Conservation (phyloP, 2,888 invertebrate genomes). For the Calliphora vomitoria region DNA sequence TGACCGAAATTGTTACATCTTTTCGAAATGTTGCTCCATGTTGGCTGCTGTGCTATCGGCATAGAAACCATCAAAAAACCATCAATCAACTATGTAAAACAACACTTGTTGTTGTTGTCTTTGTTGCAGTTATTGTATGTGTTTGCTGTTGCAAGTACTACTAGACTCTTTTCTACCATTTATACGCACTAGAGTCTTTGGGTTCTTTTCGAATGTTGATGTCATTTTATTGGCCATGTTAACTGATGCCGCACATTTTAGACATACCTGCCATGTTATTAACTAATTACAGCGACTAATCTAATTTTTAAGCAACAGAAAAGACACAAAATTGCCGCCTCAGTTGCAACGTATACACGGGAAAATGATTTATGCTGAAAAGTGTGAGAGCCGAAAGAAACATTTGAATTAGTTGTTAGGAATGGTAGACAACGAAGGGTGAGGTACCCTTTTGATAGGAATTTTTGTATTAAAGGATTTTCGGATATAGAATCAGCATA, state of each 20-base stretch:
- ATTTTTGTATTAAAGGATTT: too few relatives aligned
- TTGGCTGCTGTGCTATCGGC: conserved; percentile 61
- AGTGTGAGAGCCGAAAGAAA: conserved; percentile 1
- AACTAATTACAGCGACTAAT: conserved; percentile 84
- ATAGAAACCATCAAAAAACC: conserved; percentile 79
- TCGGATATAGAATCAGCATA: too few relatives aligned
- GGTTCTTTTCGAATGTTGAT: conserved; percentile 30
- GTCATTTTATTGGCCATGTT: conserved; percentile 66
- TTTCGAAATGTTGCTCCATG: conserved; percentile 3
- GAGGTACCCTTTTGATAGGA: neutral
- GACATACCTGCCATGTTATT: conserved; percentile 82
- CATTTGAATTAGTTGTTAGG: neutral
- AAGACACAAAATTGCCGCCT: conserved; percentile 76
- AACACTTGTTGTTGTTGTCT: conserved; percentile 63
- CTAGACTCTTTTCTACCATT: conserved; percentile 19
- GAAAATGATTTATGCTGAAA: conserved; percentile 72
- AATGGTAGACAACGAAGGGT: neutral
- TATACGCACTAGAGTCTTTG: conserved; percentile 40
- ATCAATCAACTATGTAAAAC: conserved; percentile 81
- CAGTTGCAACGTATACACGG: conserved; percentile 73
- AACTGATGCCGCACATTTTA: conserved; percentile 73
- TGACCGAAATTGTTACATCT: conserved; percentile 47
- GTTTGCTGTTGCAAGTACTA: neutral
- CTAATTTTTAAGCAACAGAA: conserved; percentile 77
- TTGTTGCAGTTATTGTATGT: conserved; percentile 25